Evolutionary conservation across 2,113 vertebrate species (phyloP).

Genomic region (Pipa parva): DNA sequence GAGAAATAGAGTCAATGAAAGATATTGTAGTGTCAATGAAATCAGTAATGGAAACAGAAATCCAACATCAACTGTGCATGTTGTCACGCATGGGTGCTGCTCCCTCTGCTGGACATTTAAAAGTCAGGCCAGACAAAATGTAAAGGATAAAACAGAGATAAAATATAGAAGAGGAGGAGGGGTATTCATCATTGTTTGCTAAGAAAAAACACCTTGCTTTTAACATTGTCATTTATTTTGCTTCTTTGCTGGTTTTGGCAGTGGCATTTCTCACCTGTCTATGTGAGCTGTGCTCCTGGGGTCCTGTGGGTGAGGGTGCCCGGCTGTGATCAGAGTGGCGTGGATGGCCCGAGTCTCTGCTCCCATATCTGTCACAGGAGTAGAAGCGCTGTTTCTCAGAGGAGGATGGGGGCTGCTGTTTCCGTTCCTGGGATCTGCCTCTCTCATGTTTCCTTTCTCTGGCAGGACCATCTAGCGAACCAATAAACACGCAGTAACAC

Average conservation of each 20-base stretch:
- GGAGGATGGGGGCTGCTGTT: constrained; percentile 82
- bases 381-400: constrained; percentile 91
- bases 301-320: constrained; percentile 74
- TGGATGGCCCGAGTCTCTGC: constrained; percentile 77
- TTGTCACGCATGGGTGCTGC: too few species aligned
- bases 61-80: too few species aligned
- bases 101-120: constrained; percentile 3
- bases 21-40: too few species aligned
- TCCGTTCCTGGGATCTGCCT: constrained; percentile 88
- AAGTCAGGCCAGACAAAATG: too few species aligned
- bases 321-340: constrained; percentile 77
- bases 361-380: constrained; percentile 89
- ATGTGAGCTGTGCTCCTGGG: constrained; percentile 60
- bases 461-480: constrained; percentile 53
- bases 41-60: too few species aligned
- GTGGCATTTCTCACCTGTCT: constrained; percentile 84
- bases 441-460: constrained; percentile 73
- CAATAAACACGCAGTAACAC: too few species aligned
- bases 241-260: not conserved
- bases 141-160: too few species aligned
- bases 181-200: too few species aligned
- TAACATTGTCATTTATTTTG: too few species aligned
- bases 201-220: too few species aligned
- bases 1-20: too few species aligned
- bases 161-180: too few species aligned